Evolutionary conservation across 2,888 invertebrate species (phyloP), one percentile per base, ranked within the genome.

Genomic region (Dione vanillae): DNA sequence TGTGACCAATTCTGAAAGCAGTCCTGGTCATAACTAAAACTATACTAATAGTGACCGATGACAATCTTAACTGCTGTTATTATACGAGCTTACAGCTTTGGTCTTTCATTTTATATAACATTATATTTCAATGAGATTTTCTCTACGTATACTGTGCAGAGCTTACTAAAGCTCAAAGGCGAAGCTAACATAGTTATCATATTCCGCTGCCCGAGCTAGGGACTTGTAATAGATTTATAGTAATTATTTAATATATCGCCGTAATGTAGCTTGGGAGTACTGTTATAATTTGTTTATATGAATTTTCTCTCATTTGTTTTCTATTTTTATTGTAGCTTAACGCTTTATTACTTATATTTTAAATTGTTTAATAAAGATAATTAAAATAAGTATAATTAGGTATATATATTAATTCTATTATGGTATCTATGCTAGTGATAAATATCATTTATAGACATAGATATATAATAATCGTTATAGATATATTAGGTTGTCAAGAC

Each of bases 101-200:
- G 45, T 45, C 45, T 45, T 45, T n/a, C n/a, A n/a, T n/a, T 2
- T 8, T 47, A n/a, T 16, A 47, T 47, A 16, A 47, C 16, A n/a
- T 47, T 47, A 47, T 47, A 47, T n/a, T 47, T 47, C 47, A 47
- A 47, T 0, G 10, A 47, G 16, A 47, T 47, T 47, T 47, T 47
- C 47, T 40, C 27, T 27, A 27, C 5, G 5, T 27, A 40, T 40
- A 1, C 5, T 7, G 40, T 40, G 9, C 8, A 1, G 9, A 40
- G 40, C 40, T 8, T 40, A 27, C 27, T 27, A 27, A 49, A 49
- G 49, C 9, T 16, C 49, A 49, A 49, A 49, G 49, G 49, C 49
- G 19, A 49, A 49, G 19, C 49, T 49, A 49, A 49, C 49, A 49
- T 49, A 49, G 49, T 49, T 49, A 49, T 11, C 19, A 12, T 49